Evolutionary conservation across 2,797 vertebrate species (phyloP).

Genomic region (Mormyrus hasselquistii): DNA sequence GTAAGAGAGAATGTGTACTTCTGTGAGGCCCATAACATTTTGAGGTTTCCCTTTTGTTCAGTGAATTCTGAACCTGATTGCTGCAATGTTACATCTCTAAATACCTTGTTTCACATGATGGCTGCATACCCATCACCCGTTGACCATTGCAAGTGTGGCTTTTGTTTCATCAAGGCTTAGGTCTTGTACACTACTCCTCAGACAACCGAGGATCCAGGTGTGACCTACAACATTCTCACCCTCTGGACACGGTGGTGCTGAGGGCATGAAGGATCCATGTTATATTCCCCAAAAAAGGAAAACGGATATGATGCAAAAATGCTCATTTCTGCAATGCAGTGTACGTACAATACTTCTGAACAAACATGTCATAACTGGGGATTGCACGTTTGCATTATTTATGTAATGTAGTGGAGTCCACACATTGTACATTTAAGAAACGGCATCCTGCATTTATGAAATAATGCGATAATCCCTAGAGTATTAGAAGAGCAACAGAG

Average conservation of each 20-base stretch:
- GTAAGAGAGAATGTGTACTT: slow-evolving; percentile 33
- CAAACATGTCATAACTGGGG: too few relatives aligned
- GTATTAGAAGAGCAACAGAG: background rate
- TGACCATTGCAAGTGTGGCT: background rate
- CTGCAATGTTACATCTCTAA: background rate
- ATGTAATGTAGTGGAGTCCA: background rate
- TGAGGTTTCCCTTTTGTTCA: background rate
- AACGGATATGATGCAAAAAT: background rate
- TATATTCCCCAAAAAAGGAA: background rate
- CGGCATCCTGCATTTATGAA: background rate
- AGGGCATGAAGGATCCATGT: background rate
- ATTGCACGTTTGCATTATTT: background rate
- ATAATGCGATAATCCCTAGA: background rate
- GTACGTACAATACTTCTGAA: background rate
- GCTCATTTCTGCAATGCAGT: background rate
- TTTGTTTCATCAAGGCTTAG: background rate
- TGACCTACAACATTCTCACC: background rate
- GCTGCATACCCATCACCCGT: background rate
- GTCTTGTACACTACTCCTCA: background rate
- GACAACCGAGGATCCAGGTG: background rate
- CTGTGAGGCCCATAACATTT: background rate
- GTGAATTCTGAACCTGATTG: background rate
- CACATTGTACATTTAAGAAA: background rate
- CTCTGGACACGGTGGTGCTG: background rate
- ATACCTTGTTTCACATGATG: background rate